Evolutionary conservation across 92 coral and sea anemone genomes (phyloP).

Genomic region (Parazoanthus swiftii): DNA sequence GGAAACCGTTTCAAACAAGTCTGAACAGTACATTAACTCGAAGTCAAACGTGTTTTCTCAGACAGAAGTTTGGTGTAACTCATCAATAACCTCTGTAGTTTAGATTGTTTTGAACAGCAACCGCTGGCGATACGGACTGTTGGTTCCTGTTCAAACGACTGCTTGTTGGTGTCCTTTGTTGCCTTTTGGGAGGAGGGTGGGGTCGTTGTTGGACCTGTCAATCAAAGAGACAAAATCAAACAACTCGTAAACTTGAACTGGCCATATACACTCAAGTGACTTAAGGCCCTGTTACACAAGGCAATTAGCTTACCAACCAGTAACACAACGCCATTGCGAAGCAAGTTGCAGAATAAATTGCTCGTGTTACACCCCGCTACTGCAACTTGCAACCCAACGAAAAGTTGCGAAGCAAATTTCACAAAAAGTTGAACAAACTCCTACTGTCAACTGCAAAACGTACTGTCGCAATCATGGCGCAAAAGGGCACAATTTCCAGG

Average conservation of each 20-base stretch:
- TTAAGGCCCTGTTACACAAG: too few species aligned
- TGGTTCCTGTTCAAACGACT: slow-evolving; percentile 32
- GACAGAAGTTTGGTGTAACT: background rate
- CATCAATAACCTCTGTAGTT: slow-evolving; percentile 28
- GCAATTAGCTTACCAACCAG: too few species aligned
- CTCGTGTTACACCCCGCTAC: too few species aligned
- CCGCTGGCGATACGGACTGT: slow-evolving; percentile 41
- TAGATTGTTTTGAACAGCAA: background rate
- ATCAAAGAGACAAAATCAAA: background rate
- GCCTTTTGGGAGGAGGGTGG: slow-evolving; percentile 27
- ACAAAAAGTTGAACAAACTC: too few species aligned
- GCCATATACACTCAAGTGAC: background rate
- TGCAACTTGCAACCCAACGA: too few species aligned
- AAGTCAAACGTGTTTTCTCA: background rate
- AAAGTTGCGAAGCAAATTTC: too few species aligned
- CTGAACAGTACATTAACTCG: background rate
- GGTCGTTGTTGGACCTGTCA: slow-evolving; percentile 23
- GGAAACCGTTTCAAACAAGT: background rate
- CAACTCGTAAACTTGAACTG: background rate
- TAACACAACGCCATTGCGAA: too few species aligned
- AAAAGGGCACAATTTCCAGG: too few species aligned
- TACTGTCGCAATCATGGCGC: too few species aligned
- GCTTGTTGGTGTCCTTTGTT: slow-evolving; percentile 23
- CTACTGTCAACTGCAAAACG: too few species aligned
- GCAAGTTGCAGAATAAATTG: too few species aligned